A percentile compares a stretch with the other conserved stretches of the same genome.
phyloP scores from a whole-genome alignment of 2,113 vertebrate genomes.

The Camarhynchus parvulus region DNA sequence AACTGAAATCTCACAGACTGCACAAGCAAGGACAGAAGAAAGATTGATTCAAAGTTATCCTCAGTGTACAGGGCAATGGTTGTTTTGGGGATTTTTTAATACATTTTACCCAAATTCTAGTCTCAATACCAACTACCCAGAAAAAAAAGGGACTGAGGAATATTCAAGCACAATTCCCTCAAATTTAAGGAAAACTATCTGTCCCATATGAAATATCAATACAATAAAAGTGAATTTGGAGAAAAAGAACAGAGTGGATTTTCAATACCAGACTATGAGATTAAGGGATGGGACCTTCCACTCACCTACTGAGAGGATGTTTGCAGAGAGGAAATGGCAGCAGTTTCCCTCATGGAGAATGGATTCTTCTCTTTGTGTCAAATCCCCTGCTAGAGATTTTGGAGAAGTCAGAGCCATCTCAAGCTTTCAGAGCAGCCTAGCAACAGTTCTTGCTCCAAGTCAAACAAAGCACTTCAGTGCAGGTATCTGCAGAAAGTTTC shows the following conservation, averaged over 20 bases:
- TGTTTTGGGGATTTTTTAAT: neutral
- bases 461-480: neutral
- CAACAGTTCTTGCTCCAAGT: neutral
- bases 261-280: neutral
- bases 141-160: neutral
- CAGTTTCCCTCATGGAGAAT: neutral
- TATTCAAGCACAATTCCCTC: neutral
- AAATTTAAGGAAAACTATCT: neutral
- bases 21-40: neutral
- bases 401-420: slow-evolving; percentile 28
- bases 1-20: neutral
- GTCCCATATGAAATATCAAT: neutral
- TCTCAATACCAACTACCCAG: neutral
- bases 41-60: neutral
- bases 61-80: neutral
- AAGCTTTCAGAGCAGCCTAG: neutral
- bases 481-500: neutral
- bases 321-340: slow-evolving; percentile 55
- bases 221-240: neutral
- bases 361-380: neutral
- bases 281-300: neutral
- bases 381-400: slow-evolving; percentile 12
- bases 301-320: slow-evolving; percentile 48
- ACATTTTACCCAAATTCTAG: neutral
- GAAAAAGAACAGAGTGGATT: neutral